A percentile compares a stretch with the other conserved stretches of the same genome.
Evolutionary conservation across 2,888 invertebrate genomes (phyloP).

Genomic region (Quadriops clusia): DNA sequence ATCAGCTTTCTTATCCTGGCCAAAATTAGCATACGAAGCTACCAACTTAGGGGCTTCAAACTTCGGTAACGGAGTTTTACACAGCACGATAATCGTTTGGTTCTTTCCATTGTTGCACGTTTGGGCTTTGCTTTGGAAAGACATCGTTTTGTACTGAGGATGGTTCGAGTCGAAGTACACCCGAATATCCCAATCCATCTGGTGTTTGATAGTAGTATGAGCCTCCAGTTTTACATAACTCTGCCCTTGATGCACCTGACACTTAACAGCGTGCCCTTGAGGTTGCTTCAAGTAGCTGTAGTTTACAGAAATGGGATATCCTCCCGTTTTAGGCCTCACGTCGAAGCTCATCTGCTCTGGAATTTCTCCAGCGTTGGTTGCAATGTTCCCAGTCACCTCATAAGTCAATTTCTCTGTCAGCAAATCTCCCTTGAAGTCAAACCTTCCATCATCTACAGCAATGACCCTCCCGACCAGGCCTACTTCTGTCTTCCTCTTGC

Average conservation of each 20-base stretch:
- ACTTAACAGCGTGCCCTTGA: constrained; percentile 25
- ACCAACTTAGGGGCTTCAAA: constrained; percentile 30
- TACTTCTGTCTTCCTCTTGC: too few species aligned
- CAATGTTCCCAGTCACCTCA: too few species aligned
- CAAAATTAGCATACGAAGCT: constrained; percentile 21
- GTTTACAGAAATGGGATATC: too few species aligned
- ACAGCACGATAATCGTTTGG: constrained; percentile 26
- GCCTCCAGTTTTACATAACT: constrained; percentile 35
- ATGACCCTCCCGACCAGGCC: too few species aligned
- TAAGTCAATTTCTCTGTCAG: too few species aligned
- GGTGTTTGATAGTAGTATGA: constrained; percentile 30
- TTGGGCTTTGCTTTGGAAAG: constrained; percentile 24
- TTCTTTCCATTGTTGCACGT: constrained; percentile 21
- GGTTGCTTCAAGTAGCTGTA: constrained; percentile 20
- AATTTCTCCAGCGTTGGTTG: too few species aligned
- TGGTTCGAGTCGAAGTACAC: constrained; percentile 20
- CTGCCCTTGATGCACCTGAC: constrained; percentile 31
- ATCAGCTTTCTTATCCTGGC: constrained; percentile 18
- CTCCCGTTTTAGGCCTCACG: too few species aligned
- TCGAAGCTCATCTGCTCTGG: too few species aligned
- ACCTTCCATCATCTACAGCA: too few species aligned
- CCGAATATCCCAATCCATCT: constrained; percentile 36
- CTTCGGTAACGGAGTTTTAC: constrained; percentile 30
- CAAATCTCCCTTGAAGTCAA: too few species aligned
- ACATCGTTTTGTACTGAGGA: constrained; percentile 22